These are phyloP conservation scores for Amphilophus citrinellus DNA, from an alignment of 2,113 vertebrate genomes.

Conservation along the genomic window DNA sequence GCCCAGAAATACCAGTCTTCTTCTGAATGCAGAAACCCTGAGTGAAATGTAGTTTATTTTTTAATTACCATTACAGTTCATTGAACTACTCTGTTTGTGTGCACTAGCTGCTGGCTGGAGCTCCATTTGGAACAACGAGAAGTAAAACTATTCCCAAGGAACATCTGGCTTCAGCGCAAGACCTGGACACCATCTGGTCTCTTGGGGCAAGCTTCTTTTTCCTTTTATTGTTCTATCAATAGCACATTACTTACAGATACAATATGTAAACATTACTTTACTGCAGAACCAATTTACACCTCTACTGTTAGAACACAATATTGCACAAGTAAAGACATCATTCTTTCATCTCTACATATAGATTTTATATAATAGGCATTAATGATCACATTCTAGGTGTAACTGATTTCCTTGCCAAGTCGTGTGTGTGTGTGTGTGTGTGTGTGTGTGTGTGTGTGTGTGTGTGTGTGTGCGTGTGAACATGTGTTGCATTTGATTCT, in stretches of 20 bases:
- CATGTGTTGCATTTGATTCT: conserved; percentile 32
- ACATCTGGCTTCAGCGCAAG: conserved; percentile 88
- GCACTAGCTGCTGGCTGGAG: conserved; percentile 90
- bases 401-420: background rate
- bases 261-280: conserved; percentile 44
- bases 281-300: background rate
- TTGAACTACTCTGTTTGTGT: conserved; percentile 18
- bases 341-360: background rate
- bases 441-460: background rate
- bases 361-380: background rate
- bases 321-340: background rate
- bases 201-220: conserved; percentile 87
- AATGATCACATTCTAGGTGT: accelerated
- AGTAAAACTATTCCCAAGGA: conserved; percentile 94
- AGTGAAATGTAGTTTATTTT: background rate
- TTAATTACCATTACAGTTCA: background rate
- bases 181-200: conserved; percentile 99
- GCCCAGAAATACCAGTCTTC: background rate
- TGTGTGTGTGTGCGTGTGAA: background rate
- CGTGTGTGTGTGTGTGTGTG: no score
- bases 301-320: background rate
- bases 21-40: no score
- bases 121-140: conserved; percentile 90
- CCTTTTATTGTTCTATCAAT: conserved; percentile 39
- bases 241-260: conserved; percentile 24